Percentiles rank a stretch among this genome's conserved stretches.
phyloP scores from a whole-genome alignment of 1,140 invertebrate species.

The Mercenaria mercenaria region DNA sequence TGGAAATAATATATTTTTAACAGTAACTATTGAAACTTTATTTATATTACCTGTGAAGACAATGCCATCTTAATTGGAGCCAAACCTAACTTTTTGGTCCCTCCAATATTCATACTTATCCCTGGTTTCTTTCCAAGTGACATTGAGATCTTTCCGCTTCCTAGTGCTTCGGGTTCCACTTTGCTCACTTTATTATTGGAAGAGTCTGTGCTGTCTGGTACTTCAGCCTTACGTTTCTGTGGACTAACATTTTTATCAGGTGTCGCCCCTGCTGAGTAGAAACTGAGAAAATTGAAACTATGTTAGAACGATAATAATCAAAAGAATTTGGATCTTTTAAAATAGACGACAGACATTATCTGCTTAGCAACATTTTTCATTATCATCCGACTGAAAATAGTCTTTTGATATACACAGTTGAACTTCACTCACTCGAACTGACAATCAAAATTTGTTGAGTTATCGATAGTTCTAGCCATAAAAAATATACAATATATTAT shows the following conservation, averaged over 20 bases:
- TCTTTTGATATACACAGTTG: no score
- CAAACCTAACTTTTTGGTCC: conserved; percentile 35
- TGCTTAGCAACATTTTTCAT: no score
- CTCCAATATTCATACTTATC: conserved; percentile 57
- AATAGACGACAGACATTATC: not conserved
- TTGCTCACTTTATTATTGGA: conserved; percentile 4
- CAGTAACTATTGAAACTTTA: no score
- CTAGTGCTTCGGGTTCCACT: not conserved
- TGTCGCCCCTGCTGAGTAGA: conserved; percentile 58
- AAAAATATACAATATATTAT: no score
- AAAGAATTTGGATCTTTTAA: not conserved
- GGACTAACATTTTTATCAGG: conserved; percentile 62
- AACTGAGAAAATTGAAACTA: conserved; percentile 65
- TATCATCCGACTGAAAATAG: no score
- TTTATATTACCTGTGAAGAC: conserved; percentile 53
- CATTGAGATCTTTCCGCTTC: conserved; percentile 6
- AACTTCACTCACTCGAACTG: no score
- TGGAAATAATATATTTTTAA: no score
- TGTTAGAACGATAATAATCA: not conserved
- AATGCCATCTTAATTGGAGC: conserved; percentile 60
- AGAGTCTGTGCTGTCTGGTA: not conserved
- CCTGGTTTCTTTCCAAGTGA: conserved; percentile 46
- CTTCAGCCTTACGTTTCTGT: conserved; percentile 58
- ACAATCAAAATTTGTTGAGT: no score
- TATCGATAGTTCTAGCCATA: no score